These are phyloP conservation scores for Micropterix aruncella DNA, from an alignment of 2,888 invertebrate genomes.

Conservation along the genomic window DNA sequence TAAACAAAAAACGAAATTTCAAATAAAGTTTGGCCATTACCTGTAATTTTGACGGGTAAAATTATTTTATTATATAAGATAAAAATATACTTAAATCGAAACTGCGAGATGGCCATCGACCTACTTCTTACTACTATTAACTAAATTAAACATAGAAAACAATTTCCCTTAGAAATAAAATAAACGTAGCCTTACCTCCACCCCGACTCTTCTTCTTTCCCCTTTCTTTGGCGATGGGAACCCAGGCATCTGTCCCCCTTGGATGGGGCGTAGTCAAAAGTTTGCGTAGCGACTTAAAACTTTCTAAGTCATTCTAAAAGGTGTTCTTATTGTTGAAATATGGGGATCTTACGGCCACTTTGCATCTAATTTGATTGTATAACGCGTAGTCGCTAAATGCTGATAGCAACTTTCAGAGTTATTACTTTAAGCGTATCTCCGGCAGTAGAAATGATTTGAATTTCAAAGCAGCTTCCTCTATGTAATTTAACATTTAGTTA, in stretches of 20 bases:
- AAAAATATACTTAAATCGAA: neutral
- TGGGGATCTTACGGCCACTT: neutral
- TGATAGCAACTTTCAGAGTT: neutral
- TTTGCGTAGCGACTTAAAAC: neutral
- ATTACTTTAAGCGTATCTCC: no score
- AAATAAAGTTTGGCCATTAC: neutral
- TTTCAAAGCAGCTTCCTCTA: neutral
- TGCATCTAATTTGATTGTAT: neutral
- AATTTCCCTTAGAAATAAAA: neutral
- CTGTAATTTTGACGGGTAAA: neutral
- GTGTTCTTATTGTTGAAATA: neutral
- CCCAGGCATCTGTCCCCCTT: neutral
- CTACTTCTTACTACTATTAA: slow-evolving; percentile 1
- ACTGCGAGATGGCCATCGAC: neutral
- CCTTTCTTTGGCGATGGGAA: neutral
- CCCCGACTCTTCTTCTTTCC: neutral
- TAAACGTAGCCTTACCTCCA: slow-evolving; percentile 21
- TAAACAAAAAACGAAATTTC: slow-evolving; percentile 21
- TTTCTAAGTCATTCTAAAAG: neutral
- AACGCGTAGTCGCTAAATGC: neutral
- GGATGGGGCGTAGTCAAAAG: neutral
- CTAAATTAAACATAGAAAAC: neutral
- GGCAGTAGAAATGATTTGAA: neutral
- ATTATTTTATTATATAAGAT: neutral
- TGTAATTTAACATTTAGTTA: no score